Evolutionary conservation across 2,797 vertebrate species (phyloP).

Genomic region (Helarctos malayanus): DNA sequence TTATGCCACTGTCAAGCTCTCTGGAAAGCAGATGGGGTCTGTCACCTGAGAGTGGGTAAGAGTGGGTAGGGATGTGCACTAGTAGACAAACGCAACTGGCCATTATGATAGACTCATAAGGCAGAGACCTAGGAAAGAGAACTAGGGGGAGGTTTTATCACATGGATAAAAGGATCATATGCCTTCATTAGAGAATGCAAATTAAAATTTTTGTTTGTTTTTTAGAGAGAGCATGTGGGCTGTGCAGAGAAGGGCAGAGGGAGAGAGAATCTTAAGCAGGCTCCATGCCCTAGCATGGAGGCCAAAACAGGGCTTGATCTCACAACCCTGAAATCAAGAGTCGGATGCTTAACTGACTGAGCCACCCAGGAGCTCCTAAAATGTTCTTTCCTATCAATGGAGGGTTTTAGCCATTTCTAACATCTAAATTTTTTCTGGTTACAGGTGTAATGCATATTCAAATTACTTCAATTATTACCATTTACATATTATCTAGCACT

Average conservation of each 20-base stretch:
- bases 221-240: not conserved
- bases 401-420: not conserved
- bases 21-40: not conserved
- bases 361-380: not conserved
- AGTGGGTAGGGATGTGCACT: not conserved
- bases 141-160: not conserved
- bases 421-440: not conserved
- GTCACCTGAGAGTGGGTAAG: not conserved
- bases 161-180: not conserved
- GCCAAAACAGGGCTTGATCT: not conserved
- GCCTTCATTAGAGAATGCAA: not conserved
- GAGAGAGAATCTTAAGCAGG: not conserved
- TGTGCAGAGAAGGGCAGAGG: not conserved
- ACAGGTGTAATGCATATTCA: not conserved
- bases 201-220: not conserved
- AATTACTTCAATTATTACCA: not conserved
- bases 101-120: not conserved
- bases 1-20: not conserved
- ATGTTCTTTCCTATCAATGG: not conserved
- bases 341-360: not conserved
- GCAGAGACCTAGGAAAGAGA: not conserved
- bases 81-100: not conserved
- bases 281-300: not conserved
- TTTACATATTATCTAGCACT: not conserved
- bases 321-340: not conserved